Conservation (phyloP, 2,797 vertebrate genomes). For the Pithecia hirsuta region DNA sequence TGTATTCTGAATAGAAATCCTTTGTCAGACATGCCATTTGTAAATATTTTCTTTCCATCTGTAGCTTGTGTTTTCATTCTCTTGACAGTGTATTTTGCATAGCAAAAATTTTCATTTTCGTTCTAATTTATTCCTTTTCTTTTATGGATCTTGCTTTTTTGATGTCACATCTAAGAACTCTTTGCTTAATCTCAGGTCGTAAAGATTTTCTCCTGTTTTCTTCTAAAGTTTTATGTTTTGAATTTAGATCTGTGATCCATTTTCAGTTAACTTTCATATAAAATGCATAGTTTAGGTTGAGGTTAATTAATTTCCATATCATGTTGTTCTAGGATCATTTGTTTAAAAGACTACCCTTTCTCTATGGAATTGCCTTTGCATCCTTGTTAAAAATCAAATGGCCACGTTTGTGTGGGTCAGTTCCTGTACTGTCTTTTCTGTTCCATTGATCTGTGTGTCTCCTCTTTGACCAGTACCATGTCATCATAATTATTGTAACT, state of each 20-base stretch:
- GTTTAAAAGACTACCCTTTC: background rate
- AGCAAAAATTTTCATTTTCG: background rate
- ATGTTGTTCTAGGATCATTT: background rate
- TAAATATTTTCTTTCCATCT: background rate
- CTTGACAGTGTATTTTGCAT: background rate
- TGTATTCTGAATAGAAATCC: background rate
- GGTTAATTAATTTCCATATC: background rate
- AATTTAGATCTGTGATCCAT: background rate
- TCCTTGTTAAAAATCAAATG: background rate
- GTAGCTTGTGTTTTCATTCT: background rate
- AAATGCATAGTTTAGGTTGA: background rate
- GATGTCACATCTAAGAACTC: background rate
- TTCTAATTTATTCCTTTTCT: background rate
- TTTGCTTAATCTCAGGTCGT: background rate
- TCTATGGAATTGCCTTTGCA: background rate
- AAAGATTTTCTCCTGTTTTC: background rate
- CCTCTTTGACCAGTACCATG: background rate
- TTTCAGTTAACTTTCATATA: background rate
- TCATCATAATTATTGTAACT: background rate
- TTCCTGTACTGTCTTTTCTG: background rate
- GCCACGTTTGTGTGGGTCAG: background rate
- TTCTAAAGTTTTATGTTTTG: background rate
- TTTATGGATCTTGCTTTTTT: background rate
- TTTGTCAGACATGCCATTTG: background rate
- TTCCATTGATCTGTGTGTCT: background rate